Base-by-base conservation (phyloP, 2,113 vertebrate genomes). In the Carettochelys insculpta region DNA sequence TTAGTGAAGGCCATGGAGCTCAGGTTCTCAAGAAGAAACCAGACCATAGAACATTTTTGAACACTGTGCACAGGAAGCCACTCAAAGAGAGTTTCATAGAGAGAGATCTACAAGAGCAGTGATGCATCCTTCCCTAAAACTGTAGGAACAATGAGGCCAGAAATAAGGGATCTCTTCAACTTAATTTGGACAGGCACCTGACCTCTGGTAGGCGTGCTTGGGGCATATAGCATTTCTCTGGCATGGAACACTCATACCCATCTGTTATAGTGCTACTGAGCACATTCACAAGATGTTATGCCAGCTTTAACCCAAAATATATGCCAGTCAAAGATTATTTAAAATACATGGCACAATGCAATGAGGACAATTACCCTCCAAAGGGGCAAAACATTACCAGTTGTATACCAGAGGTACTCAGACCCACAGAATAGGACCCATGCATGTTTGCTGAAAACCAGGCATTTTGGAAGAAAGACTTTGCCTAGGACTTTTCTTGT, bases 401-500 rank as follows among this genome's bases (percentile, higher is more conserved):
- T 68, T 68, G 8, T 38, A 38, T 68, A 38, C 20, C 65, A 12
- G 27, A 82, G 85, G 84, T 4, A 5, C 34, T 38, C 68, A 20
- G 34, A 38, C 61, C 14, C 61, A 68, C 16, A 68, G 84, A 83
- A 90, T 11, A 25, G 52, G 27, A 86, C 78, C 76, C 20, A 38
- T 83, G 34, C 48, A 78, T 92, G 61, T 81, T 71, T 87, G 75
- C 88, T 83, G 16, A 27, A 92, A 68, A 82, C 83, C 89, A 83
- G 47, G 80, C 87, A 68, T 90, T 82, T 94, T 93, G 47, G 76
- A 75, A 89, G 43, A 80, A n/a, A 53, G 53, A 34, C 41, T 53
- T 90, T 91, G 88, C 91, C 83, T 93, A 92, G 84, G 87, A 83
- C 78, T 77, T 51, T 75, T 27, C 51, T 83, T 56, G 52, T 82